Base-by-base conservation (phyloP, 37 sponge, comb jelly and placozoan genomes). In the Aplysina aerophoba region DNA sequence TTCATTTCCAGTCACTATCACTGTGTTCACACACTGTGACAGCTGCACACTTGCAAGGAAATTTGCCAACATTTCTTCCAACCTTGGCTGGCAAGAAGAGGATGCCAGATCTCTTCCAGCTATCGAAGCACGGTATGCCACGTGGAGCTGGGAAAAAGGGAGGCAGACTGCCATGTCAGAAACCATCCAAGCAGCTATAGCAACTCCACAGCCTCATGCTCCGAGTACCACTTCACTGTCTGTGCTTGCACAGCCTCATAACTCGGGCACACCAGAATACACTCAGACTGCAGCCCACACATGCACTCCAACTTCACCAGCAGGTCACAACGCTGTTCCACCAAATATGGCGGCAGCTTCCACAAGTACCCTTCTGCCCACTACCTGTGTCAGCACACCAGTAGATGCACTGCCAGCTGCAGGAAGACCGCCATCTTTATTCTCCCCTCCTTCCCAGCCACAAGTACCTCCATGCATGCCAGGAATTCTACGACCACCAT, bases 91-190 rank as follows among this genome's bases (percentile, higher is more conserved):
- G 63, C 25, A 62, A 62, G 63, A 62, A 62, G 27, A 25, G 25
- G 5, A 25, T 62, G 63, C 63, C 63, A 6, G 11, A 62, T 14
- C 63, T 62, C 63, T 62, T 27, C 12, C 63, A 11, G 12, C 63
- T 62, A 11, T 62, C 63, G 25, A 62, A 25, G 11, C 63, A 62
- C 11, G 63, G 63, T 2, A 62, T 62, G 63, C 63, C 63, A 13
- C 63, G 25, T 62, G 63, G 63, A 27, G 63, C 63, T 27, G 63
- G 63, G 63, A 62, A 62, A 11, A 62, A 62, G 11, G 63, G 63
- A 62, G 27, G 27, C 63, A 62, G 12, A 62, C 25, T 62, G 27
- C 63, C 63, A 11, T 14, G 63, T 27, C 63, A 14, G 5, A 62
- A 62, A 62, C 50, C 50, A 44, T 11, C 50, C 50, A 44, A 44